phyloP scores from a whole-genome alignment of 2,888 invertebrate genomes.

The Idaea aversata region DNA sequence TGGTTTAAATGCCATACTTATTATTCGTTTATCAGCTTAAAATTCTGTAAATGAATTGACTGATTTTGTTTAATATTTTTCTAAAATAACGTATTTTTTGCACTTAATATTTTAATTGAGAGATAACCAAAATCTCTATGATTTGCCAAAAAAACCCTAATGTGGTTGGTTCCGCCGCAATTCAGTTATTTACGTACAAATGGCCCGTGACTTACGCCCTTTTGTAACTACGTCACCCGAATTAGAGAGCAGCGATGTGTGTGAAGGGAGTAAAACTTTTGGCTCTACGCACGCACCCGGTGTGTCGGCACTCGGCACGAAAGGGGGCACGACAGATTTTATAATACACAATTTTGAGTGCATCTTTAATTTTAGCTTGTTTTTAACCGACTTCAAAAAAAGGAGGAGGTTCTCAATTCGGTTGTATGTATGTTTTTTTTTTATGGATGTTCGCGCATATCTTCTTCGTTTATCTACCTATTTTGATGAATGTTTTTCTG shows the following conservation, averaged over 20 bases:
- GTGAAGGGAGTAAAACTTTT: conserved; percentile 71
- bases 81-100: no score
- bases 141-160: neutral
- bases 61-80: no score
- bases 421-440: no score
- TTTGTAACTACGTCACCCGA: conserved; percentile 48
- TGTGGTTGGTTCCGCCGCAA: neutral
- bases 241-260: conserved; percentile 73
- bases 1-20: no score
- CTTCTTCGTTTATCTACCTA: no score
- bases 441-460: no score
- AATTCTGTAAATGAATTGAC: no score
- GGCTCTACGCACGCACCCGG: conserved; percentile 53
- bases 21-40: no score
- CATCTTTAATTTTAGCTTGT: conserved; percentile 17
- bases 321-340: conserved; percentile 55
- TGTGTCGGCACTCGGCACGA: conserved; percentile 34
- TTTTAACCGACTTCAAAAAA: neutral
- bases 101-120: neutral
- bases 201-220: conserved; percentile 46
- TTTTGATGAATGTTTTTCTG: no score
- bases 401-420: no score
- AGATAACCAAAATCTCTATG: neutral
- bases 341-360: conserved; percentile 35
- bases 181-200: neutral